phyloP scores from a whole-genome alignment of 2,113 vertebrate species.

The Ancistrus triradiatus region DNA sequence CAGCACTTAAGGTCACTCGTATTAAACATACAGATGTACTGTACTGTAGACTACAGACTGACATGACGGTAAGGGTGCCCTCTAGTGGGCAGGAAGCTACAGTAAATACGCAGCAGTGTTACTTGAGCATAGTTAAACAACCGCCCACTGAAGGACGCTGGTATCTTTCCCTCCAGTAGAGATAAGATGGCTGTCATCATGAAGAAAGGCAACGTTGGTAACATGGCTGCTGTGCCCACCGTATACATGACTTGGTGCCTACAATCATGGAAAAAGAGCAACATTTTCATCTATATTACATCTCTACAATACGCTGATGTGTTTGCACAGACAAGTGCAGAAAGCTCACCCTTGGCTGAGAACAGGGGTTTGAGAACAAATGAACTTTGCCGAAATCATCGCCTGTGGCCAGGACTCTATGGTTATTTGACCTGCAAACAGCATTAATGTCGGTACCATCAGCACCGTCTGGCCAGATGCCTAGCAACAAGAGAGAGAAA shows the following conservation, averaged over 20 bases:
- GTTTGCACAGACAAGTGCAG: constrained; percentile 28
- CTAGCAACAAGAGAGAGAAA: constrained; percentile 52
- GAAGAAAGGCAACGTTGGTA: constrained; percentile 86
- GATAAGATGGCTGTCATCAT: constrained; percentile 75
- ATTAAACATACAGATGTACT: constrained; percentile 29
- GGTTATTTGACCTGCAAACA: constrained; percentile 76
- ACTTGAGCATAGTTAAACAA: constrained; percentile 72
- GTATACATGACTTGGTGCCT: constrained; percentile 80
- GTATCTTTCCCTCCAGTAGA: constrained; percentile 86
- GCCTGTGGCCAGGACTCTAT: constrained; percentile 76
- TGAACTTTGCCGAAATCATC: constrained; percentile 92
- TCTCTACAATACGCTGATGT: constrained; percentile 31
- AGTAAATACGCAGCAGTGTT: constrained; percentile 42
- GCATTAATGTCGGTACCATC: constrained; percentile 89
- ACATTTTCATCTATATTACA: constrained; percentile 8
- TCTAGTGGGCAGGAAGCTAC: constrained; percentile 55
- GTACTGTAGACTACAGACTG: constrained; percentile 33
- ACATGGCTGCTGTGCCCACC: constrained; percentile 93
- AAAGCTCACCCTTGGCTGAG: constrained; percentile 78
- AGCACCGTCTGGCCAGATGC: constrained; percentile 84
- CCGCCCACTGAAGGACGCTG: constrained; percentile 83
- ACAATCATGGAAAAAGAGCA: not conserved
- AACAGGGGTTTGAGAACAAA: constrained; percentile 81
- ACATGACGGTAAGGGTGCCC: constrained; percentile 58
- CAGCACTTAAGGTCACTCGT: constrained; percentile 27